Percentiles rank a stretch among this genome's conserved stretches.
These are phyloP conservation scores for Sarcophaga carnaria DNA, from an alignment of 2,888 invertebrate species.

Conservation along the genomic window DNA sequence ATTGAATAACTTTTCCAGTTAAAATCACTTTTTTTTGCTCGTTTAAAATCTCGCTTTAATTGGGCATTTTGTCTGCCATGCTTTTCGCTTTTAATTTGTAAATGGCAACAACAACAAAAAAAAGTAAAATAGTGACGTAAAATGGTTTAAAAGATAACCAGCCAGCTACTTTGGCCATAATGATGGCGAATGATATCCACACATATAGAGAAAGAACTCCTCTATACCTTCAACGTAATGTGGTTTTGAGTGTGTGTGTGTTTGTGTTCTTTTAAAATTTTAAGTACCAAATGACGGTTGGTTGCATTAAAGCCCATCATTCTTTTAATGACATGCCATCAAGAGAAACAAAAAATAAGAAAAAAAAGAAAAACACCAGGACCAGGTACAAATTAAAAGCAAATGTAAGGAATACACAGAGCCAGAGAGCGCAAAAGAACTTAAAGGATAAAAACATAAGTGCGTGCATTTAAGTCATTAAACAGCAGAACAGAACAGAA, in stretches of 20 bases:
- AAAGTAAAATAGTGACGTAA: slow-evolving; percentile 35
- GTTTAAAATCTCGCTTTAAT: too few species aligned
- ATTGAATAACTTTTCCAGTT: too few species aligned
- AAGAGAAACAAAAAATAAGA: slow-evolving; percentile 53
- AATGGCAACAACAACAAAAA: too few species aligned
- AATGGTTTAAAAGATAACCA: slow-evolving; percentile 45
- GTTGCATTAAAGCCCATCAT: slow-evolving; percentile 64
- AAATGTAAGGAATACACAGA: background rate
- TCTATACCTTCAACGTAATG: too few species aligned
- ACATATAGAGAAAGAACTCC: too few species aligned
- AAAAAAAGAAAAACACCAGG: slow-evolving; percentile 36
- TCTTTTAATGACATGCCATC: slow-evolving; percentile 66
- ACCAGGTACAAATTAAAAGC: too few species aligned
- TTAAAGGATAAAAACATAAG: slow-evolving; percentile 59
- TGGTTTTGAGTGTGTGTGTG: background rate
- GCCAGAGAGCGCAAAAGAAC: slow-evolving; percentile 17
- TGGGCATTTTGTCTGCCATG: too few species aligned
- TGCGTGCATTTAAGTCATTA: slow-evolving; percentile 71
- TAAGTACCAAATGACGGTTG: slow-evolving; percentile 63
- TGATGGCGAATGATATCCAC: too few species aligned
- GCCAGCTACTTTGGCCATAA: background rate
- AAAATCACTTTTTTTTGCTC: too few species aligned
- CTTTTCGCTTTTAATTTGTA: too few species aligned
- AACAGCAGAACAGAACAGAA: background rate
- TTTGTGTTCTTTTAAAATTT: slow-evolving; percentile 28